Percentiles rank a stretch among this genome's conserved stretches.
Evolutionary conservation across 2,888 invertebrate genomes (phyloP).

Genomic region (Steinernema scapterisci): DNA sequence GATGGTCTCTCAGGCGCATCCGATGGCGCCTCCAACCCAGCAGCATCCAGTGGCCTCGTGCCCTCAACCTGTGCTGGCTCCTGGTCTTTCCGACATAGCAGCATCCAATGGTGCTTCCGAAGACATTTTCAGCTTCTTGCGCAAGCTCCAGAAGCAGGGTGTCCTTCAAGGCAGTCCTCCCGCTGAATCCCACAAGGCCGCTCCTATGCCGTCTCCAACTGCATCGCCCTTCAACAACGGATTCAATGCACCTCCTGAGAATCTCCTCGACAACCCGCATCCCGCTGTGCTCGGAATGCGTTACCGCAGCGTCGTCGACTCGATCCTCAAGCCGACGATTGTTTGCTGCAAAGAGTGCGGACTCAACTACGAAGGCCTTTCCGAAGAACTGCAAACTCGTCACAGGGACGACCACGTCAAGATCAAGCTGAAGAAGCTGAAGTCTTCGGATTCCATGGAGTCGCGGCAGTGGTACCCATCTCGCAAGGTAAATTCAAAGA

Average conservation of each 20-base stretch:
- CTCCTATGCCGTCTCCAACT: background rate
- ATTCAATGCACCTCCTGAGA: background rate
- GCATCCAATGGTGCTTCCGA: background rate
- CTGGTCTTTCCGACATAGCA: no score
- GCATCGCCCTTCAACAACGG: background rate
- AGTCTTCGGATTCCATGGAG: background rate
- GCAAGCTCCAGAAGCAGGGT: background rate
- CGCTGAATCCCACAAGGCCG: background rate
- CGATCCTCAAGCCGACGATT: background rate
- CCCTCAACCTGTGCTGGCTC: no score
- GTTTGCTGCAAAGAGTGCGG: slow-evolving; percentile 4
- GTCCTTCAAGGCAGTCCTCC: background rate
- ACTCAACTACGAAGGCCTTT: background rate
- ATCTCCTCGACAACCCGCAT: background rate
- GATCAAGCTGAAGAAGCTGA: background rate
- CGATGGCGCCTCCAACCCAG: background rate
- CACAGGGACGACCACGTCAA: slow-evolving; percentile 18
- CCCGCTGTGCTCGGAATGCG: background rate
- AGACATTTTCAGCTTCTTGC: background rate
- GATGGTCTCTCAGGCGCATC: background rate
- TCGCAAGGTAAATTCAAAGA: background rate
- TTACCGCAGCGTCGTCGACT: background rate
- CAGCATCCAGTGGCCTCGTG: no score
- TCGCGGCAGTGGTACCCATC: background rate
- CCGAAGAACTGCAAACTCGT: background rate